Percentiles rank a stretch among this genome's conserved stretches.
These are phyloP conservation scores for Orussus abietinus DNA, from an alignment of 1,140 invertebrate species.

Conservation along the genomic window DNA sequence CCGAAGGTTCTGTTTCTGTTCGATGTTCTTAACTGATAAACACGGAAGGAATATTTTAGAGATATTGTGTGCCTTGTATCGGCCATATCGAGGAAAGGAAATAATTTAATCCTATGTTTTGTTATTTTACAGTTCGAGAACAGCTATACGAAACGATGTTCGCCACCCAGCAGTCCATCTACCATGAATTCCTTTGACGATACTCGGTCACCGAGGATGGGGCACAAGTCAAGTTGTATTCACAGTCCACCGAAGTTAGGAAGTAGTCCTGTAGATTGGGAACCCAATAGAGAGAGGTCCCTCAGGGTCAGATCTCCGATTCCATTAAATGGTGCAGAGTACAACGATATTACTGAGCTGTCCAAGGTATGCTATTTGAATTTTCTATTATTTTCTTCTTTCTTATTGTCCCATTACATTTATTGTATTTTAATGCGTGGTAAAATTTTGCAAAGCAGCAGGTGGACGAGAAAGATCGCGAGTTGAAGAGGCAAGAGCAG, in stretches of 20 bases:
- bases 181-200: constrained; percentile 26
- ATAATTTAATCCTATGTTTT: not conserved
- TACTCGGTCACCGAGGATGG: constrained; percentile 20
- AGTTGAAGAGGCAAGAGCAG: constrained; percentile 35
- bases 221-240: constrained; percentile 20
- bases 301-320: too few species aligned
- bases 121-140: constrained; percentile 40
- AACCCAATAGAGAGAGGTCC: constrained; percentile 21
- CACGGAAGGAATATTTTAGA: too few species aligned
- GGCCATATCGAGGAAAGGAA: not conserved
- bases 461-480: constrained; percentile 36
- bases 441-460: constrained; percentile 26
- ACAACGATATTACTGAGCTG: constrained; percentile 8
- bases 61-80: too few species aligned
- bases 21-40: not conserved
- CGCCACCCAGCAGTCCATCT: constrained; percentile 37
- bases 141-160: constrained; percentile 31
- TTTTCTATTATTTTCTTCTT: constrained; percentile 5
- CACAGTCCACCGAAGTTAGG: constrained; percentile 26
- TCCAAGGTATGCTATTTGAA: constrained; percentile 14
- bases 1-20: too few species aligned
- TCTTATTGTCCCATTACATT: too few species aligned
- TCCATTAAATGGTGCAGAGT: too few species aligned
- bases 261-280: constrained; percentile 29
- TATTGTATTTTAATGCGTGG: too few species aligned